These are phyloP conservation scores for Cotesia chilonis DNA, from an alignment of 1,140 invertebrate genomes.

Conservation along the genomic window DNA sequence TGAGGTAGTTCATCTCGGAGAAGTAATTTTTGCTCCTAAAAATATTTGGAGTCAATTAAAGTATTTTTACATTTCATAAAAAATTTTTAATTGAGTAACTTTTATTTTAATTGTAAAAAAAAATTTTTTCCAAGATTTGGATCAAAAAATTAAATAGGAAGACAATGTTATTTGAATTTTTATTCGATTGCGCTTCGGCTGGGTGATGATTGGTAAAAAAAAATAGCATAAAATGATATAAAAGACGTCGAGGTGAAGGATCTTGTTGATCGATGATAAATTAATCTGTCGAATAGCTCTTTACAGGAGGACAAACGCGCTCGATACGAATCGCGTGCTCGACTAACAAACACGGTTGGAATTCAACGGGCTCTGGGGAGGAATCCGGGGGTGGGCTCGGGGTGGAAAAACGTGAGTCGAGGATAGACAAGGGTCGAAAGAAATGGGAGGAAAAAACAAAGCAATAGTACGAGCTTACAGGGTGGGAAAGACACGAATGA, in stretches of 20 bases:
- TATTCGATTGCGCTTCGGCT: too few relatives aligned
- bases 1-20: too few relatives aligned
- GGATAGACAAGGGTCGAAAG: constrained; percentile 15
- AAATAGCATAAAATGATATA: neutral
- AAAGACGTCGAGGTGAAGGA: neutral
- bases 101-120: too few relatives aligned
- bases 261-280: constrained; percentile 30
- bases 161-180: too few relatives aligned
- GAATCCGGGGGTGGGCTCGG: neutral
- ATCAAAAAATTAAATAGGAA: too few relatives aligned
- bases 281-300: constrained; percentile 34
- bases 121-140: too few relatives aligned
- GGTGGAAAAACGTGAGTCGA: constrained; percentile 4
- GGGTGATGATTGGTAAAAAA: neutral
- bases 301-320: constrained; percentile 23
- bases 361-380: neutral
- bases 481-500: constrained; percentile 7
- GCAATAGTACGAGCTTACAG: neutral
- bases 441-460: too few relatives aligned
- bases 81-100: too few relatives aligned
- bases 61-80: too few relatives aligned
- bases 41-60: too few relatives aligned
- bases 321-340: neutral
- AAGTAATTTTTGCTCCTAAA: too few relatives aligned
- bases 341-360: constrained; percentile 20